Conservation (phyloP, 2,888 invertebrate species). For the Hedya salicella region DNA sequence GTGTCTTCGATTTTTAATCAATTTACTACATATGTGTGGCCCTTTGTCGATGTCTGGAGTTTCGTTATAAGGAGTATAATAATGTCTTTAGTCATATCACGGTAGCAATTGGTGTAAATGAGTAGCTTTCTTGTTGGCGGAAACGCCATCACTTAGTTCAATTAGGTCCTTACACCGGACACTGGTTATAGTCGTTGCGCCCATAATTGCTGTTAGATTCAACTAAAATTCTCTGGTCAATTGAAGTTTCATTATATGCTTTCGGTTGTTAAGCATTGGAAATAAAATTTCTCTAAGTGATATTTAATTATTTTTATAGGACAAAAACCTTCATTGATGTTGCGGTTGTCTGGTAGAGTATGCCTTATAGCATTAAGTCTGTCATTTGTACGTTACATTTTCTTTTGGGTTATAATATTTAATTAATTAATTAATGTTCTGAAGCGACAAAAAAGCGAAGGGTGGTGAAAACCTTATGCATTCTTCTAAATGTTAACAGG, state of each 20-base stretch:
- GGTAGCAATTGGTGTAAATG: background rate
- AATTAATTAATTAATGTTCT: no score
- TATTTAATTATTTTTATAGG: no score
- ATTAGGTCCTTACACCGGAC: conserved; percentile 52
- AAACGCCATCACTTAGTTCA: conserved; percentile 64
- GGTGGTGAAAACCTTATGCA: no score
- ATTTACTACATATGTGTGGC: no score
- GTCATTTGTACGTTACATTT: no score
- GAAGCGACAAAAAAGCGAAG: no score
- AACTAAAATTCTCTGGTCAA: background rate
- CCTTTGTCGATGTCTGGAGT: no score
- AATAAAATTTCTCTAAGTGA: background rate
- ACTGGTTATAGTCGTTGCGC: conserved; percentile 40
- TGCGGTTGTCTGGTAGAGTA: no score
- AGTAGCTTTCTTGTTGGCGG: conserved; percentile 49
- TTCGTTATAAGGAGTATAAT: background rate
- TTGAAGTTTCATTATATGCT: background rate
- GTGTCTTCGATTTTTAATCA: no score
- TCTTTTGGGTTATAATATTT: no score
- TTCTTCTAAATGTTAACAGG: no score
- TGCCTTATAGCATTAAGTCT: no score
- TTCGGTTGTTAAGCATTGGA: background rate
- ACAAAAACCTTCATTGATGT: background rate
- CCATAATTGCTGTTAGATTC: conserved; percentile 45
- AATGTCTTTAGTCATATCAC: background rate